Conservation (phyloP, 2,797 vertebrate genomes). For the Tragopan temminckii region DNA sequence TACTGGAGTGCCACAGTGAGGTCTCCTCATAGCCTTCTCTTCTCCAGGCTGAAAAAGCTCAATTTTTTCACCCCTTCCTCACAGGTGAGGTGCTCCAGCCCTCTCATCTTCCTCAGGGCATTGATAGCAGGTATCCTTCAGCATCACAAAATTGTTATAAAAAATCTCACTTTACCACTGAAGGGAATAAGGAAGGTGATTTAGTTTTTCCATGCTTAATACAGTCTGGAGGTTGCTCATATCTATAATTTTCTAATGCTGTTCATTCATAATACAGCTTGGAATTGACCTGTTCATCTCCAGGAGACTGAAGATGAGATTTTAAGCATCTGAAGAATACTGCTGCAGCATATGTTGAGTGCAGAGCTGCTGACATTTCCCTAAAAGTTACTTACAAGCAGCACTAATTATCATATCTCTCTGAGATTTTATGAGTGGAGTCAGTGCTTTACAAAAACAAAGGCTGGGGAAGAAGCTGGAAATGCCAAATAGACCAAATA, state of each 20-base stretch:
- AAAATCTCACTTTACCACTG: background rate
- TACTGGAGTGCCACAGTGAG: too few species aligned
- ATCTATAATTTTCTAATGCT: background rate
- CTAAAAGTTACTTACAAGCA: constrained; percentile 29
- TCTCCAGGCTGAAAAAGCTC: background rate
- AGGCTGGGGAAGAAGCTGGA: background rate
- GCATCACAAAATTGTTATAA: background rate
- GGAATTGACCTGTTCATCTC: background rate
- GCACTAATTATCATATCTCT: constrained; percentile 34
- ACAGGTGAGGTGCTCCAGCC: background rate
- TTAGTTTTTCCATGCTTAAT: background rate
- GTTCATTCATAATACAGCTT: background rate
- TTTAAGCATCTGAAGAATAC: background rate
- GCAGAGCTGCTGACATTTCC: constrained; percentile 43
- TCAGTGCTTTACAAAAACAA: background rate
- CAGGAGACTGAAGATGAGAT: constrained; percentile 4
- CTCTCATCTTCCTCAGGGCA: background rate
- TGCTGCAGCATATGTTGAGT: background rate
- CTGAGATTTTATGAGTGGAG: background rate
- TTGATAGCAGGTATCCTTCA: background rate
- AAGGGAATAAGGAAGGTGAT: too few species aligned
- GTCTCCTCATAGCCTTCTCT: background rate
- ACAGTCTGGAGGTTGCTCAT: background rate
- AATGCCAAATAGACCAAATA: background rate
- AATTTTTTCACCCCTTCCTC: background rate